Evolutionary conservation across 2,797 vertebrate genomes (phyloP).

Genomic region (Gambusia yucatana): DNA sequence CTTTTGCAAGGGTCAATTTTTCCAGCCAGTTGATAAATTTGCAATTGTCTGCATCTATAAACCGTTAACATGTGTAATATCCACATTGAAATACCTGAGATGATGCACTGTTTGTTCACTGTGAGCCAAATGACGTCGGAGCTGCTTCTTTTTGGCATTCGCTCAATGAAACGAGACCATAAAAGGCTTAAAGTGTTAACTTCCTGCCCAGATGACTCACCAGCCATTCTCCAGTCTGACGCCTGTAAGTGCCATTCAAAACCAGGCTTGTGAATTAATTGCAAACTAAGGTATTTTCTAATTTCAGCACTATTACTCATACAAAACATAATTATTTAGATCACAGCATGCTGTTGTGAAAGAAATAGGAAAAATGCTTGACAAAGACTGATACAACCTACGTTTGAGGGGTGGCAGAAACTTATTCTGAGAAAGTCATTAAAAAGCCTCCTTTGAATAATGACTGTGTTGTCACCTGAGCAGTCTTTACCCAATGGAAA

Average conservation of each 20-base stretch:
- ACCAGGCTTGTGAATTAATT: background rate
- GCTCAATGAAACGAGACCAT: slow-evolving; percentile 22
- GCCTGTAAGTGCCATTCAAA: slow-evolving; percentile 27
- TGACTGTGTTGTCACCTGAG: slow-evolving; percentile 33
- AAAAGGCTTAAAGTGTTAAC: slow-evolving; percentile 18
- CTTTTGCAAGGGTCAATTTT: background rate
- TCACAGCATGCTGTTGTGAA: background rate
- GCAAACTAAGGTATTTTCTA: background rate
- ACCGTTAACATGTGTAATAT: slow-evolving; percentile 21
- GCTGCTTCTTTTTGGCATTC: background rate
- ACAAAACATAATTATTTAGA: background rate
- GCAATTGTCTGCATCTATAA: background rate
- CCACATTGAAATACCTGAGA: background rate
- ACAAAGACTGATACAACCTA: slow-evolving; percentile 8
- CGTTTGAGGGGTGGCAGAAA: slow-evolving; percentile 22
- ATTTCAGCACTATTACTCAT: slow-evolving; percentile 6
- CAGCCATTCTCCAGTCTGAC: slow-evolving; percentile 6
- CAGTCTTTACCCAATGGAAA: slow-evolving; percentile 31
- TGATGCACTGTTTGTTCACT: slow-evolving; percentile 12
- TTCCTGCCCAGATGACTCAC: slow-evolving; percentile 6
- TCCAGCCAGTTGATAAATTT: background rate
- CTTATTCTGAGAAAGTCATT: slow-evolving; percentile 32
- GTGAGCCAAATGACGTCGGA: slow-evolving; percentile 1
- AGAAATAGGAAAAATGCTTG: slow-evolving; percentile 15
- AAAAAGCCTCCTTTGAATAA: slow-evolving; percentile 39